phyloP scores from a whole-genome alignment of 2,113 vertebrate genomes.

The Eubucco bourcierii region DNA sequence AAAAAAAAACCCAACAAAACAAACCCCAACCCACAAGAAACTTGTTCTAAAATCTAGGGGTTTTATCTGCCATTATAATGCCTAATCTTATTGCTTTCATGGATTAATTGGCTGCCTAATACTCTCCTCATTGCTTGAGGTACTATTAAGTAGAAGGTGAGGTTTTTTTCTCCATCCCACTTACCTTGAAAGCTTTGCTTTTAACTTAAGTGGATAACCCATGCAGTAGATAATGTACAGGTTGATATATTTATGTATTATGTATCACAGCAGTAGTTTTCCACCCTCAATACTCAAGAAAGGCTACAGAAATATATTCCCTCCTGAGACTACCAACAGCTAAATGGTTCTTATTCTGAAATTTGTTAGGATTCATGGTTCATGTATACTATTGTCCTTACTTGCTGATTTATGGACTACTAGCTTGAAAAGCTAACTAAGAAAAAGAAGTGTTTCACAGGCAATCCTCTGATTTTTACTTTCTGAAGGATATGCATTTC shows the following conservation, averaged over 20 bases:
- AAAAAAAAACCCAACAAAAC: neutral
- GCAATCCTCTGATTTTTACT: neutral
- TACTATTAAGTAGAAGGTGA: neutral
- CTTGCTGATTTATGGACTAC: neutral
- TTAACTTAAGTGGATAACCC: neutral
- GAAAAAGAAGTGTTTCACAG: neutral
- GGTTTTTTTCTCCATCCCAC: neutral
- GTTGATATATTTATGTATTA: neutral
- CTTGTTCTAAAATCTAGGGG: neutral
- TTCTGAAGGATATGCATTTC: neutral
- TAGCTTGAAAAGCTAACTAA: neutral
- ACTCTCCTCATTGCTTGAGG: neutral
- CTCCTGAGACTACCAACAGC: neutral
- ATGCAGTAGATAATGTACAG: neutral
- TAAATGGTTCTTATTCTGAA: neutral
- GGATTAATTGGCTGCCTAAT: neutral
- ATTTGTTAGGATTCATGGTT: neutral
- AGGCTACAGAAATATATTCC: neutral
- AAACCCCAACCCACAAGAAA: neutral
- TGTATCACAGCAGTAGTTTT: neutral
- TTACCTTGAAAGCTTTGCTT: neutral
- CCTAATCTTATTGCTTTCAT: neutral
- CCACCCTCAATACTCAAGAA: neutral
- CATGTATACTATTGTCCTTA: neutral
- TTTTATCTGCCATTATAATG: neutral